Conservation (phyloP, 2,888 invertebrate genomes). For the Cephus rjabovi region DNA sequence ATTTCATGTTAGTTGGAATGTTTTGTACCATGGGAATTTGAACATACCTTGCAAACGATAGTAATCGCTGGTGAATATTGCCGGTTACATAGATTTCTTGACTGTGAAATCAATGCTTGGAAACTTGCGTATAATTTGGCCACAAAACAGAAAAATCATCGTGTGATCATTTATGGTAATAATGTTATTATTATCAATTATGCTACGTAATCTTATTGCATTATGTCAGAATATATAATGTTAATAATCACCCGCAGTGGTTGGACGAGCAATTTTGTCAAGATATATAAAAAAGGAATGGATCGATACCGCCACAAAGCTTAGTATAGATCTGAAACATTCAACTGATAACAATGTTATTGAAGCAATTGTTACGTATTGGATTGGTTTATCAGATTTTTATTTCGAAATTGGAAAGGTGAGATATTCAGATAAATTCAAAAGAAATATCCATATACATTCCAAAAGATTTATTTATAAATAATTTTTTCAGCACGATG, state of each 20-base stretch:
- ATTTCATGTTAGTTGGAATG: background rate
- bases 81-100: constrained; percentile 49
- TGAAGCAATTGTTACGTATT: constrained; percentile 45
- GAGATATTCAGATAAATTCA: background rate
- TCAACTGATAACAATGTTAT: constrained; percentile 31
- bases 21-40: background rate
- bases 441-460: background rate
- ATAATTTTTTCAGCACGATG: constrained; percentile 31
- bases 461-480: background rate
- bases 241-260: constrained; percentile 37
- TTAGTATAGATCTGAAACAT: constrained; percentile 27
- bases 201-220: background rate
- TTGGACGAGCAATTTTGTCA: constrained; percentile 48
- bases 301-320: constrained; percentile 44
- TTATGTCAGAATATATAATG: constrained; percentile 3
- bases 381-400: constrained; percentile 54
- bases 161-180: constrained; percentile 48
- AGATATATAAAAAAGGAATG: constrained; percentile 46
- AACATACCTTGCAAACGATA: constrained; percentile 38
- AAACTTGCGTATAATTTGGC: constrained; percentile 52
- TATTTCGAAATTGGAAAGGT: constrained; percentile 54
- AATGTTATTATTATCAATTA: background rate
- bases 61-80: constrained; percentile 56
- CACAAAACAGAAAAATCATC: constrained; percentile 36
- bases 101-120: constrained; percentile 52